Conservation (phyloP, 1,140 invertebrate genomes). For the Drosophila pachea region DNA sequence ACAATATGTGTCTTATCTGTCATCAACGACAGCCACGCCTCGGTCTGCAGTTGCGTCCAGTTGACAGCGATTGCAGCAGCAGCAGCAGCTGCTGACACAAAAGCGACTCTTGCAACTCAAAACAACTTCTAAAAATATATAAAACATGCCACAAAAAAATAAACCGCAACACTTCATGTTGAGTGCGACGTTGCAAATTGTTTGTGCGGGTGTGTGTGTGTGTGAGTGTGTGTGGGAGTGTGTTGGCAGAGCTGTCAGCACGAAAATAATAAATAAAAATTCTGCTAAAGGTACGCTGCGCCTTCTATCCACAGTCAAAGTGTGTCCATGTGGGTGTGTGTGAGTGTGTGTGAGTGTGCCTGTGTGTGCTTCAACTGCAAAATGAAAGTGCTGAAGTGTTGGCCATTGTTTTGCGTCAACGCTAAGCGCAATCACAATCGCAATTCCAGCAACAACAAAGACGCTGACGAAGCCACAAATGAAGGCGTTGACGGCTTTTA, state of each 20-base stretch:
- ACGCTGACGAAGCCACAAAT: constrained; percentile 16
- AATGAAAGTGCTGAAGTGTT: constrained; percentile 73
- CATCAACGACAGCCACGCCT: constrained; percentile 35
- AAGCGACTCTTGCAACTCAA: constrained; percentile 62
- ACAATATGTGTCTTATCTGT: constrained; percentile 68
- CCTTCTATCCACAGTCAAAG: neutral
- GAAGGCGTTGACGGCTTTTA: constrained; percentile 10
- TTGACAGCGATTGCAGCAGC: constrained; percentile 3
- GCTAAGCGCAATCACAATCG: constrained; percentile 41
- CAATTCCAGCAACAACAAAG: constrained; percentile 20
- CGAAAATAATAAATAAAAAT: constrained; percentile 74
- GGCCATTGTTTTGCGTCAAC: constrained; percentile 65
- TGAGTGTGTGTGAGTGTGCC: constrained; percentile 21
- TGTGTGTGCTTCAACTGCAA: constrained; percentile 59
- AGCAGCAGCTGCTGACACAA: constrained; percentile 39
- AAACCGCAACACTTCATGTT: constrained; percentile 69
- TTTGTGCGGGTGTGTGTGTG: constrained; percentile 12
- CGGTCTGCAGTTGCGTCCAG: constrained; percentile 17
- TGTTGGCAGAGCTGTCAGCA: constrained; percentile 8
- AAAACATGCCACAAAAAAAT: constrained; percentile 58
- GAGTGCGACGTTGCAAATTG: constrained; percentile 64
- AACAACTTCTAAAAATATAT: constrained; percentile 75
- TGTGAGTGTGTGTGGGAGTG: constrained; percentile 6
- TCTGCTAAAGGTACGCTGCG: constrained; percentile 47
- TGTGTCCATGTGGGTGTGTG: constrained; percentile 30